phyloP scores from a whole-genome alignment of 2,888 invertebrate genomes.

The Helleia helle region DNA sequence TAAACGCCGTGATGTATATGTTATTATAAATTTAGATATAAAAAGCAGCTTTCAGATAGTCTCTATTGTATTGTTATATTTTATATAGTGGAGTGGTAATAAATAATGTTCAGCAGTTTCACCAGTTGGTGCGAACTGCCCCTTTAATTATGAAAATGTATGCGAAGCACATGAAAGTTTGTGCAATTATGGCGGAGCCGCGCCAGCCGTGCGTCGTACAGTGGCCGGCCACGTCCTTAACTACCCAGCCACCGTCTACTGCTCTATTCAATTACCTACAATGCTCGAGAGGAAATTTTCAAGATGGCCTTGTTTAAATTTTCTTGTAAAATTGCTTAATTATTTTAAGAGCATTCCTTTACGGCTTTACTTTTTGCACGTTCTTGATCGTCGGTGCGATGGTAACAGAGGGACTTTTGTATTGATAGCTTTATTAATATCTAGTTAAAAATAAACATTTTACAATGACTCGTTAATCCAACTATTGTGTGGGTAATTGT shows the following conservation, averaged over 20 bases:
- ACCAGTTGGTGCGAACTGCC: conserved; percentile 60
- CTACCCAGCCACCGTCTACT: conserved; percentile 47
- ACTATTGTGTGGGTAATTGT: conserved; percentile 2
- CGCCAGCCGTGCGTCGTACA: conserved; percentile 41
- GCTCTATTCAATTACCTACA: conserved; percentile 61
- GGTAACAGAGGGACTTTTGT: too few species aligned
- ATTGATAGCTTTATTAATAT: too few species aligned
- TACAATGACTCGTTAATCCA: neutral
- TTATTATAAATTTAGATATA: too few species aligned
- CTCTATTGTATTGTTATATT: conserved; percentile 20
- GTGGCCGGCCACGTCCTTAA: conserved; percentile 52
- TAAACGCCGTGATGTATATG: too few species aligned
- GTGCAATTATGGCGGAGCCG: conserved; percentile 61
- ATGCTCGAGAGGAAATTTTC: conserved; percentile 40
- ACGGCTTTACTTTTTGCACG: neutral
- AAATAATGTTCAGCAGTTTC: conserved; percentile 47
- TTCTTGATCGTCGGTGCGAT: too few species aligned
- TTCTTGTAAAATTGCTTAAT: conserved; percentile 23
- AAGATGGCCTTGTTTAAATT: conserved; percentile 42
- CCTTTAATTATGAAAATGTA: conserved; percentile 72
- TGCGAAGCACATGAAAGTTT: conserved; percentile 71
- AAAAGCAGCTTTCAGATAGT: too few species aligned
- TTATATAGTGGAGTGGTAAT: conserved; percentile 46
- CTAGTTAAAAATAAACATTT: neutral
- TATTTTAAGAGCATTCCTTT: conserved; percentile 4